A percentile compares a stretch with the other conserved stretches of the same genome.
Evolutionary conservation across 2,888 invertebrate genomes (phyloP).

Genomic region (Nephrotoma appendiculata): DNA sequence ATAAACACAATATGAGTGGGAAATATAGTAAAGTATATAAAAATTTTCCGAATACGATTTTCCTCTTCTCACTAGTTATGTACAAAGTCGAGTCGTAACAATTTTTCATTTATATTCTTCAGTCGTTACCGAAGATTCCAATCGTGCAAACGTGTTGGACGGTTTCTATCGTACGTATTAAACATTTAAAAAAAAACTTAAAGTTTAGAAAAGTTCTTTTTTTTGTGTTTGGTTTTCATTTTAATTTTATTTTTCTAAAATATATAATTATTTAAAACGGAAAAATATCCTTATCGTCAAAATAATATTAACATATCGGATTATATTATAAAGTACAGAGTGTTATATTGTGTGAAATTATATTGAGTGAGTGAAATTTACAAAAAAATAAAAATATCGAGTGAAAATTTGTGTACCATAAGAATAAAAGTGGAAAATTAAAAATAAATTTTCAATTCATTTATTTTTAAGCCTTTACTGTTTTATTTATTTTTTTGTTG

Average conservation of each 20-base stretch:
- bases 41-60: background rate
- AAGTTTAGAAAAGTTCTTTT: background rate
- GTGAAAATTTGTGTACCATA: background rate
- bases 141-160: background rate
- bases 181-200: background rate
- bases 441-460: background rate
- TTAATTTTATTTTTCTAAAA: background rate
- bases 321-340: background rate
- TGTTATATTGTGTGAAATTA: background rate
- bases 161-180: background rate
- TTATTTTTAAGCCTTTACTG: background rate
- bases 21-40: background rate
- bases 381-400: background rate
- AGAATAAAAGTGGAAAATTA: background rate
- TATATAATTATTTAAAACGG: background rate
- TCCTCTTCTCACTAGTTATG: background rate
- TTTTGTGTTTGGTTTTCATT: background rate
- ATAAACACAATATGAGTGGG: background rate
- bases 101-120: background rate
- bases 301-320: background rate
- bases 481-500: background rate
- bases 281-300: background rate
- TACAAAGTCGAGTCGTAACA: background rate
- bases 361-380: background rate
- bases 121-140: background rate